Percentiles rank a stretch among this genome's conserved stretches.
phyloP scores from a whole-genome alignment of 2,888 invertebrate genomes.

The Chrysina gloriosa region DNA sequence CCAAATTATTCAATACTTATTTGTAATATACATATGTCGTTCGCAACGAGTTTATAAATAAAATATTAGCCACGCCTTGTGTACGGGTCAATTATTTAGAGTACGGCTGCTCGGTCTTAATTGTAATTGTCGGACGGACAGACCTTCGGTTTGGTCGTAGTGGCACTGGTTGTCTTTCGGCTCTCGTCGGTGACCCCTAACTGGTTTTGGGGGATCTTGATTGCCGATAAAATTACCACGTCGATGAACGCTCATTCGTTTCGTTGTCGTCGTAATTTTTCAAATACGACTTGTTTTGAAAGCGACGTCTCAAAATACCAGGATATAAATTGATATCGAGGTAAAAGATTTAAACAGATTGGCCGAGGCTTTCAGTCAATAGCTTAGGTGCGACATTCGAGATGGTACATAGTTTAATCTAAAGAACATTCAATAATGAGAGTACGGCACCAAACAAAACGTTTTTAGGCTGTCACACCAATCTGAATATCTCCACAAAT shows the following conservation, averaged over 20 bases:
- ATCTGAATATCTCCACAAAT: too few species aligned
- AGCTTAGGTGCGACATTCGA: too few species aligned
- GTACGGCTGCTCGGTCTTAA: constrained; percentile 17
- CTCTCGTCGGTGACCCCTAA: background rate
- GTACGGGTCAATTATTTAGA: constrained; percentile 29
- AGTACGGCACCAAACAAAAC: too few species aligned
- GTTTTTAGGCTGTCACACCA: too few species aligned
- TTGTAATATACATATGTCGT: constrained; percentile 12
- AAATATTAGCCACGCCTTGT: constrained; percentile 25
- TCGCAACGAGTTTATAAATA: constrained; percentile 26
- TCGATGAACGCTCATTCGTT: background rate
- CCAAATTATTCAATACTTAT: constrained; percentile 32
- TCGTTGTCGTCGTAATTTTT: constrained; percentile 13
- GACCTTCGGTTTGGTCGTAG: background rate
- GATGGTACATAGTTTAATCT: too few species aligned
- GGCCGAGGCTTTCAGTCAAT: too few species aligned
- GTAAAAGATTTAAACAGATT: background rate
- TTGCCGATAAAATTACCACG: constrained; percentile 11
- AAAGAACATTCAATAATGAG: too few species aligned
- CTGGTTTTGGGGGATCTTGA: constrained; percentile 15
- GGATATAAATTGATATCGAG: background rate
- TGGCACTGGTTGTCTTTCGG: background rate
- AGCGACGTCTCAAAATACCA: background rate
- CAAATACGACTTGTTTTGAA: background rate
- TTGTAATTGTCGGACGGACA: constrained; percentile 18